Evolutionary conservation across 2,797 vertebrate genomes (phyloP).

Genomic region (Malurus splendens): DNA sequence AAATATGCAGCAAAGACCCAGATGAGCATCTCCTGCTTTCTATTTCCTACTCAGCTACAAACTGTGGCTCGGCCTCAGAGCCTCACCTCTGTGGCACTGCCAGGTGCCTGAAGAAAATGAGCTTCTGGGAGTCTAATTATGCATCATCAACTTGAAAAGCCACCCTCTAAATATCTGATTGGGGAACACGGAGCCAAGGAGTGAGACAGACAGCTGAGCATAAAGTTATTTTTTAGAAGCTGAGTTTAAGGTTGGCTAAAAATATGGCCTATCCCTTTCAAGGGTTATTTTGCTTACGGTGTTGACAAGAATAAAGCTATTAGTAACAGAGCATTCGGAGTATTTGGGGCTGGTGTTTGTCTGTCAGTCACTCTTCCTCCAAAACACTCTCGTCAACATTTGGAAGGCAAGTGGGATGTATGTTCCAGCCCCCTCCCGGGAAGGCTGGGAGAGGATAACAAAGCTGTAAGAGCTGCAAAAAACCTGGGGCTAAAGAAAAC

Average conservation of each 20-base stretch:
- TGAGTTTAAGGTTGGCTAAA: conserved; percentile 42
- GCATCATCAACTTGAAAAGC: not conserved
- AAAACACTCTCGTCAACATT: conserved; percentile 16
- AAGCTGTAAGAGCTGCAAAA: not conserved
- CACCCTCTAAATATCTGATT: not conserved
- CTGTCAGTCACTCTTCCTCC: conserved; percentile 40
- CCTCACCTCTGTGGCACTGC: not conserved
- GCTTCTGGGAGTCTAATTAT: not conserved
- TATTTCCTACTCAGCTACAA: not conserved
- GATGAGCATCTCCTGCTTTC: not conserved
- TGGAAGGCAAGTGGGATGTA: conserved; percentile 37
- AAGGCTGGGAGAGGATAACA: not conserved
- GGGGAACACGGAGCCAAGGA: not conserved
- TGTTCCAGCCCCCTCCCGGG: not conserved
- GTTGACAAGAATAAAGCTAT: conserved; percentile 43
- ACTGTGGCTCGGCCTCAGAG: not conserved
- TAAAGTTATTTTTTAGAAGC: not conserved
- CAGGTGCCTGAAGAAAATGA: not conserved
- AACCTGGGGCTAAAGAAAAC: not conserved
- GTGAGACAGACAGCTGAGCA: not conserved
- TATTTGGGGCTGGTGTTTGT: conserved; percentile 44
- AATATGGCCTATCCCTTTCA: conserved; percentile 20
- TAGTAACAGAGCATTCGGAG: not conserved
- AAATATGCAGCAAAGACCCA: not conserved
- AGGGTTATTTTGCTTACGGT: conserved; percentile 15